Evolutionary conservation across 2,113 vertebrate genomes (phyloP), one percentile per base, ranked within the genome.

Genomic region (Martes martes): DNA sequence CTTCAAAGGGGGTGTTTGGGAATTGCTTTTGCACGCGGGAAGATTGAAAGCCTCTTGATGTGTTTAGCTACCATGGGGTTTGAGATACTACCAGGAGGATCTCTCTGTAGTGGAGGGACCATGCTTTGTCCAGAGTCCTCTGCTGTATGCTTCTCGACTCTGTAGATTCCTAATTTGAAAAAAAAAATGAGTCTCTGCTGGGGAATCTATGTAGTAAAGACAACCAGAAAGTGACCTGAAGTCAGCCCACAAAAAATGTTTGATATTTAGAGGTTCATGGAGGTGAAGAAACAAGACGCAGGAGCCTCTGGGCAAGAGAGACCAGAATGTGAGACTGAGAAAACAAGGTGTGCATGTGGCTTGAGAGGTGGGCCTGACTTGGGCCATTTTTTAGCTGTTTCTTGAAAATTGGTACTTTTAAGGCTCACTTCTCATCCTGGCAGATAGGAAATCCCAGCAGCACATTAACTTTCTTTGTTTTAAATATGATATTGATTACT

Each of bases 181-280:
- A 57, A 45, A 57, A 92, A 63, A 92, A 63, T 10, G 26, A 91
- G 2, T 39, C 45, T 84, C 69, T 85, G 26, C 18, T 80, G 94
- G 36, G 33, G 74, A 84, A 59, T 57, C 19, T 31, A 15, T 36
- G 16, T 23, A 65, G 47, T n/a, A 18, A 84, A 95, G 50, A 47
- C 39, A 67, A 63, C 50, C 36, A 19, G 47, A 65, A 76, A 19
- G 21, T 50, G 69, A 50, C 45, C 33, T 88, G 23, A 92, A 42
- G 36, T 67, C 73, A 89, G 73, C 16, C 26, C 18, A 55, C 14
- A 36, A 69, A 26, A 52, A 63, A 39, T 26, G 21, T 57, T 90
- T n/a, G 18, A 11, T 84, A 78, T 36, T 23, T 16, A 33, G 28
- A 91, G 14, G 42, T n/a, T 88, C 50, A 16, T 1, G 52, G 71